Conservation (phyloP, 2,797 vertebrate species). For the Notolabrus celidotus region DNA sequence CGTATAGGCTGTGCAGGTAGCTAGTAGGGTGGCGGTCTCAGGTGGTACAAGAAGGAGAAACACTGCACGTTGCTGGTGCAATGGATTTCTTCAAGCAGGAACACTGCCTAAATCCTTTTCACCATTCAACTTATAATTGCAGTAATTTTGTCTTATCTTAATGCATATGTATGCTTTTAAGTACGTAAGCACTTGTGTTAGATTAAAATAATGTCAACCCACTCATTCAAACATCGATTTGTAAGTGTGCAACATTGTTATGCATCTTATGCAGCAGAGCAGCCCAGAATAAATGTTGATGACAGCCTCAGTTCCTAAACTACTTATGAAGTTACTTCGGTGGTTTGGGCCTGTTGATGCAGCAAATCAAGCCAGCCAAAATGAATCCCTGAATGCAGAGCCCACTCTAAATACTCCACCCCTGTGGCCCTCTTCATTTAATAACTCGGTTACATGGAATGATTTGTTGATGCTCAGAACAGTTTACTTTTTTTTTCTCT, state of each 20-base stretch:
- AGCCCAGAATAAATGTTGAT: neutral
- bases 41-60: too few relatives aligned
- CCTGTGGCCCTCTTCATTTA: slow-evolving; percentile 8
- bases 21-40: too few relatives aligned
- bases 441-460: slow-evolving; percentile 7
- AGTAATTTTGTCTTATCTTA: neutral
- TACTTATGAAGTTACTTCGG: slow-evolving; percentile 15
- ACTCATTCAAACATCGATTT: neutral
- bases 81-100: too few relatives aligned
- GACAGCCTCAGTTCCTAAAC: slow-evolving; percentile 2
- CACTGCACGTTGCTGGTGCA: too few relatives aligned
- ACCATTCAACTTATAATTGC: too few relatives aligned
- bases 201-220: neutral
- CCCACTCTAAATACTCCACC: neutral
- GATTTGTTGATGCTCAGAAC: slow-evolving; percentile 11
- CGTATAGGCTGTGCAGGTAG: too few relatives aligned
- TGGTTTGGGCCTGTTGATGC: slow-evolving; percentile 24
- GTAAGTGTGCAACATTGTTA: neutral
- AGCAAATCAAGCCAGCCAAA: slow-evolving; percentile 29
- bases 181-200: neutral
- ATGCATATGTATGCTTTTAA: neutral
- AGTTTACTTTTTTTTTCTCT: too few relatives aligned
- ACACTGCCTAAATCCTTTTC: too few relatives aligned
- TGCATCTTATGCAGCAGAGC: neutral
- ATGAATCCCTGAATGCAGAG: slow-evolving; percentile 10